Evolutionary conservation across 2,888 invertebrate species (phyloP).

Genomic region (Heliconius sara): DNA sequence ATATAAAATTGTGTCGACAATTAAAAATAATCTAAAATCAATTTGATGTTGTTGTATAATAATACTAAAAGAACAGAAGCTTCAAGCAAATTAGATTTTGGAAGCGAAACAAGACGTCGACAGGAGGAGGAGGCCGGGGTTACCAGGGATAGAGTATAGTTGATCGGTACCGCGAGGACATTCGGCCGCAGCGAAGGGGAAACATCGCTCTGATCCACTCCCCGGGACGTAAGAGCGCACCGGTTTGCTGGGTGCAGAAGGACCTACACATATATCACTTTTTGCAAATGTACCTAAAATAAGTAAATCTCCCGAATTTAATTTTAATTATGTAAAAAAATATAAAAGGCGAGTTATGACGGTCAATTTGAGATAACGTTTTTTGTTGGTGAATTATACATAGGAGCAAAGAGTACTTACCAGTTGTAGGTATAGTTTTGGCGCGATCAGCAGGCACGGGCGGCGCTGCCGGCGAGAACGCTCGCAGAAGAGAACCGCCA

Average conservation of each 20-base stretch:
- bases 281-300: conserved; percentile 29
- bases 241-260: conserved; percentile 69
- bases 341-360: no score
- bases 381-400: neutral
- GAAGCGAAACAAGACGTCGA: conserved; percentile 63
- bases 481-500: conserved; percentile 86
- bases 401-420: conserved; percentile 19
- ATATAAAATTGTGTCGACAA: neutral
- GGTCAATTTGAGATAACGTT: neutral
- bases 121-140: conserved; percentile 57
- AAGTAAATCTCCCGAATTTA: neutral
- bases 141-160: conserved; percentile 78
- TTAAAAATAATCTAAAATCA: neutral
- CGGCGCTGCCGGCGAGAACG: conserved; percentile 86
- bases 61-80: conserved; percentile 47
- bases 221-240: conserved; percentile 70
- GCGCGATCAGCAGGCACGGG: conserved; percentile 85
- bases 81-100: conserved; percentile 56
- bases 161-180: conserved; percentile 69
- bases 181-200: conserved; percentile 67
- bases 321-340: neutral
- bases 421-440: conserved; percentile 67
- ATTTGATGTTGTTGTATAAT: neutral
- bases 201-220: conserved; percentile 73
- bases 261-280: conserved; percentile 69